Percentiles rank a stretch among this genome's conserved stretches.
These are phyloP conservation scores for Cygnus olor DNA, from an alignment of 2,797 vertebrate species.

Conservation along the genomic window DNA sequence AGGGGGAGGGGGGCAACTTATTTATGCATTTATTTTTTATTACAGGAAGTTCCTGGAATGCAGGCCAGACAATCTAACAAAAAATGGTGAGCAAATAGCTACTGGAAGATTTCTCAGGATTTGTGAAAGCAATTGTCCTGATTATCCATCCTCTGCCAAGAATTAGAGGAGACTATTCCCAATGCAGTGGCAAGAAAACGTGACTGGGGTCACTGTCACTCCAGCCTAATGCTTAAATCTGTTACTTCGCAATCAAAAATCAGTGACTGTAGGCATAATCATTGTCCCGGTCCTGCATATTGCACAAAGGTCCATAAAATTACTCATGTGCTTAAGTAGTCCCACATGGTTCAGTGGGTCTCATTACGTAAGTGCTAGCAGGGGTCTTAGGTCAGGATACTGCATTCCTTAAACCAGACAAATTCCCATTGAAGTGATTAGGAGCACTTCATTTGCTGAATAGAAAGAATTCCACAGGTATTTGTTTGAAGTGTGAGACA, in stretches of 20 bases:
- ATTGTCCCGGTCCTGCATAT: neutral
- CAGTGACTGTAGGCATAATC: neutral
- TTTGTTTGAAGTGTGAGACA: conserved; percentile 41
- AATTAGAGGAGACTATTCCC: neutral
- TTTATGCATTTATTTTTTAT: neutral
- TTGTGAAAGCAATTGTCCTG: neutral
- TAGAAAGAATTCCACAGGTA: conserved; percentile 36
- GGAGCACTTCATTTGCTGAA: conserved; percentile 20
- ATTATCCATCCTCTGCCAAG: neutral
- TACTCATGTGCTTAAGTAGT: conserved; percentile 14
- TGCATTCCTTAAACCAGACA: conserved; percentile 52
- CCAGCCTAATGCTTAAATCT: neutral
- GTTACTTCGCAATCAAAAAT: neutral
- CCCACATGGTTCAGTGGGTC: conserved; percentile 38
- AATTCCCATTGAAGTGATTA: conserved; percentile 44
- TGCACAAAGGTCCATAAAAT: conserved; percentile 12
- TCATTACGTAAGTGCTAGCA: neutral
- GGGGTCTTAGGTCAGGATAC: conserved; percentile 46
- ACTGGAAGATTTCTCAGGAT: neutral
- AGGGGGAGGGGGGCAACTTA: neutral
- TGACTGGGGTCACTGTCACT: neutral
- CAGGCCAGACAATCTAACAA: neutral
- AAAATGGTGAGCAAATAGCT: neutral
- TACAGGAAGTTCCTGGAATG: neutral
- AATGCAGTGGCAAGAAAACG: neutral